Evolutionary conservation across 2,113 vertebrate genomes (phyloP).

Genomic region (Tragelaphus scriptus): DNA sequence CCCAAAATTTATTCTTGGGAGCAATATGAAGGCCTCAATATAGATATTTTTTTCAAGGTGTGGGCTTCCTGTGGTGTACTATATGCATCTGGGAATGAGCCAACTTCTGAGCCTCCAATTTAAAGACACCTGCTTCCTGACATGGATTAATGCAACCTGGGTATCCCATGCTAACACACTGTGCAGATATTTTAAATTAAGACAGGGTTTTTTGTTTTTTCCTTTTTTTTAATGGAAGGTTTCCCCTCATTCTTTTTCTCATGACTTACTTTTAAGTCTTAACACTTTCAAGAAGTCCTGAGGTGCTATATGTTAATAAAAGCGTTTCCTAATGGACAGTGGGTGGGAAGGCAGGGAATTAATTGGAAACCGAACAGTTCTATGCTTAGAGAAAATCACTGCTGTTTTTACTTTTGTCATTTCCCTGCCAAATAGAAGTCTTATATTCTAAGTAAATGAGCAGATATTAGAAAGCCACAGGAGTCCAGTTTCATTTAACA

Average conservation of each 20-base stretch:
- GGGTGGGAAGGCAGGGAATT: constrained; percentile 51
- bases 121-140: constrained; percentile 46
- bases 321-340: constrained; percentile 50
- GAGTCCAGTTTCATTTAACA: constrained; percentile 25
- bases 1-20: constrained; percentile 21
- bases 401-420: constrained; percentile 43
- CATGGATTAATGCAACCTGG: neutral
- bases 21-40: neutral
- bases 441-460: constrained; percentile 28
- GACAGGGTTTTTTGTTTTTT: neutral
- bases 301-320: constrained; percentile 59
- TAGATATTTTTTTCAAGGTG: constrained; percentile 32
- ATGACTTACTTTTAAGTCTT: constrained; percentile 45
- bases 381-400: constrained; percentile 60
- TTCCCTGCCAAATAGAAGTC: constrained; percentile 32
- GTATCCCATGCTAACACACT: constrained; percentile 4
- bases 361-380: constrained; percentile 53
- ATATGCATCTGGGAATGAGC: neutral
- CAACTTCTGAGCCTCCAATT: constrained; percentile 26
- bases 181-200: constrained; percentile 42
- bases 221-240: neutral
- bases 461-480: neutral
- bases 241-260: constrained; percentile 7
- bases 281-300: constrained; percentile 51
- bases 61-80: neutral